Conservation (phyloP, 2,888 invertebrate species). For the Oegoconia quadripuncta region DNA sequence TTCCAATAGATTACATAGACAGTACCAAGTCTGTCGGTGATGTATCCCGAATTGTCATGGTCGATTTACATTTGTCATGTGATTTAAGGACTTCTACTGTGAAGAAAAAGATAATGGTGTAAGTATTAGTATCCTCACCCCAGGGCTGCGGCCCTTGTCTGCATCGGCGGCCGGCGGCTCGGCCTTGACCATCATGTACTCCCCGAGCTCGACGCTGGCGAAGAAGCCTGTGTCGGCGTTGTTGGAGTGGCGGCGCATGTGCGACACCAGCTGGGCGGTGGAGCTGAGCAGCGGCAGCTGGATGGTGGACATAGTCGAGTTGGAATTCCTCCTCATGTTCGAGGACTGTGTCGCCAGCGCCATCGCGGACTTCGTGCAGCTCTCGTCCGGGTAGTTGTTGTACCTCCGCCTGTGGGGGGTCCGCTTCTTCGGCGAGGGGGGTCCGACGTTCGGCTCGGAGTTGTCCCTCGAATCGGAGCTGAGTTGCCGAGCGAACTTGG, state of each 20-base stretch:
- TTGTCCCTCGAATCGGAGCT: constrained; percentile 76
- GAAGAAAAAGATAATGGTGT: too few species aligned
- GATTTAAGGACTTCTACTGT: too few species aligned
- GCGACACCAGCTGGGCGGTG: constrained; percentile 70
- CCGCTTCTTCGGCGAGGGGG: constrained; percentile 65
- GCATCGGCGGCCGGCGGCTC: constrained; percentile 69
- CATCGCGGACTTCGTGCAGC: constrained; percentile 71
- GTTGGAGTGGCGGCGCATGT: constrained; percentile 80
- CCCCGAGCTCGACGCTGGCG: constrained; percentile 72
- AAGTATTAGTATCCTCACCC: too few species aligned
- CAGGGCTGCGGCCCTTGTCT: constrained; percentile 76
- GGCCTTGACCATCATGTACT: constrained; percentile 74
- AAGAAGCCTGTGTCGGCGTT: constrained; percentile 81
- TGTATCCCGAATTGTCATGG: too few species aligned
- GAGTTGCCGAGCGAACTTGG: constrained; percentile 74
- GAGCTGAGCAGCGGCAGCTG: constrained; percentile 76
- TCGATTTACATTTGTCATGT: too few species aligned
- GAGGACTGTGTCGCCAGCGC: constrained; percentile 67
- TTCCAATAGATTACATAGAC: too few species aligned
- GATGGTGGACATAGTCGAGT: constrained; percentile 81
- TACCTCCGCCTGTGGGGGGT: constrained; percentile 62
- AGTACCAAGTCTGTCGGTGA: too few species aligned
- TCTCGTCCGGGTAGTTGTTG: constrained; percentile 66
- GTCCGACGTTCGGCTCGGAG: constrained; percentile 70
- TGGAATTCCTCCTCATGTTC: constrained; percentile 79